Evolutionary conservation across 2,113 vertebrate species (phyloP), one percentile per base, ranked within the genome.

Genomic region (Saimiri boliviensis): DNA sequence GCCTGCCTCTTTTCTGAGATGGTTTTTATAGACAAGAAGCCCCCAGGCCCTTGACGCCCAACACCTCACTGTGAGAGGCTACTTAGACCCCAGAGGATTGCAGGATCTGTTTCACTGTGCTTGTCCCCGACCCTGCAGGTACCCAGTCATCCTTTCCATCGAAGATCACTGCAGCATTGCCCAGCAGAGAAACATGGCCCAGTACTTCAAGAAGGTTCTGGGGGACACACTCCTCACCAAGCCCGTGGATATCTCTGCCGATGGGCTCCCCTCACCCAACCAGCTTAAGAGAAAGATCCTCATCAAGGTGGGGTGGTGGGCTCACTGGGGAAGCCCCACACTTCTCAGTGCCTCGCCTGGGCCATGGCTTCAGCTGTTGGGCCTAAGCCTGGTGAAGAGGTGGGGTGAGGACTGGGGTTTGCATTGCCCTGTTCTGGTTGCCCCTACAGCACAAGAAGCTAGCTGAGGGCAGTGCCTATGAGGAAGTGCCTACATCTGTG

Each of bases 141-240:
- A 99, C 94, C 99, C 99, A 0, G 98, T 99, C 97, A 99, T 99
- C 97, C 98, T 99, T 73, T 99, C 99, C 96, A 99, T 99, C 0
- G 99, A 99, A 98, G 99, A 99, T 97, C 99, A 99, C 98, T 99
- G 99, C 96, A 99, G 99, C 98, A 99, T 99, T 32, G 99, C 99
- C 93, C 99, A 99, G 98, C 99, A 99, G 98, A 99, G 99, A 95
- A 99, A 99, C 97, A 99, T 99, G 99, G 99, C 99, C 89, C 98
- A 99, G 89, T 81, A 97, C 96, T 99, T 99, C 97, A 99, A 99
- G 98, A 99, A 99, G 93, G 99, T 99, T 35, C 99, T 99, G 91
- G 99, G 99, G 30, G 99, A 99, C 91, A 99, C 99, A 98, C 99
- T 99, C 58, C 98, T 99, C 87, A 99, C 99, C 96, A 99, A 99